phyloP scores from a whole-genome alignment of 2,888 invertebrate genomes.

The Ephialtes manifestator region DNA sequence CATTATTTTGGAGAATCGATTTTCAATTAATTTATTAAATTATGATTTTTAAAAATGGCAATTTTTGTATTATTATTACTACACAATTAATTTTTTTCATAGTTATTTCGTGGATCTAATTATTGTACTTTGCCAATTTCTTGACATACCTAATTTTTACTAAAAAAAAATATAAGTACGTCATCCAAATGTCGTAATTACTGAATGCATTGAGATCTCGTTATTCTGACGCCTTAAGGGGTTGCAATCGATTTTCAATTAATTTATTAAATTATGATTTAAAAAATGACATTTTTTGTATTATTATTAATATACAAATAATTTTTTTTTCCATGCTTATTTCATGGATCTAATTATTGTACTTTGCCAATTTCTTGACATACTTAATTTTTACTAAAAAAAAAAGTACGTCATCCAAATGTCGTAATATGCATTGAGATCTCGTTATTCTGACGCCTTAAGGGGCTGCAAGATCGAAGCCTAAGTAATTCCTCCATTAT shows the following conservation, averaged over 20 bases:
- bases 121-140: not conserved
- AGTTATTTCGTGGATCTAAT: not conserved
- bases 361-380: not conserved
- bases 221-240: conserved; percentile 8
- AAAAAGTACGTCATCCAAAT: not conserved
- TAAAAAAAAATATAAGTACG: not conserved
- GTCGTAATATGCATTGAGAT: conserved; percentile 35
- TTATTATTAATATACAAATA: not conserved
- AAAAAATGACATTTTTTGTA: too few relatives aligned
- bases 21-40: too few relatives aligned
- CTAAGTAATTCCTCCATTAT: conserved; percentile 36
- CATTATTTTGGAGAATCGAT: too few relatives aligned
- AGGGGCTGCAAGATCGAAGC: not conserved
- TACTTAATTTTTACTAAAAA: not conserved
- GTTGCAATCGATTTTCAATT: too few relatives aligned
- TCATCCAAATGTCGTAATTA: conserved; percentile 6
- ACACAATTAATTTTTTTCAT: not conserved
- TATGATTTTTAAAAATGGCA: too few relatives aligned
- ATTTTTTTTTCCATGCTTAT: not conserved
- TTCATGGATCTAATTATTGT: not conserved
- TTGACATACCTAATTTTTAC: too few relatives aligned
- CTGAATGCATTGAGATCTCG: conserved; percentile 40
- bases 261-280: too few relatives aligned
- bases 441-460: conserved; percentile 11
- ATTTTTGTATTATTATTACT: not conserved